Percentiles rank a stretch among this genome's conserved stretches.
phyloP scores from a whole-genome alignment of 2,797 vertebrate genomes.

The Myripristis murdjan region DNA sequence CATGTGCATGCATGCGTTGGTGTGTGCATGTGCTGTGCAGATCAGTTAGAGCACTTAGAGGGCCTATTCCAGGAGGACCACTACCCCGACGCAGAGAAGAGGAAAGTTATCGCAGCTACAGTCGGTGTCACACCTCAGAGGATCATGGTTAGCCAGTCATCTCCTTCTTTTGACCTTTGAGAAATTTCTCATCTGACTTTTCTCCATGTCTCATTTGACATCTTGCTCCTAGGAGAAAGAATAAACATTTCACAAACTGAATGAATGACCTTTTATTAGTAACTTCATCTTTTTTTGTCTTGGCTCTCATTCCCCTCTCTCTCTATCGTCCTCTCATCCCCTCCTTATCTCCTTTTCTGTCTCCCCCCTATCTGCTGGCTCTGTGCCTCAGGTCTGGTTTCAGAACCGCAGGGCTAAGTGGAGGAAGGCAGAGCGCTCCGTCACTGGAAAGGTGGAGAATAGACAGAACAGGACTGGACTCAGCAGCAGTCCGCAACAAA shows the following conservation, averaged over 20 bases:
- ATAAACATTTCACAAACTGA: not conserved
- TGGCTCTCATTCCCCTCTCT: not conserved
- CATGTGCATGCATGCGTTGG: constrained; percentile 7
- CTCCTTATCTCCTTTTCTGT: not conserved
- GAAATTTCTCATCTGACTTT: not conserved
- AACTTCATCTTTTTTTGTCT: too few relatives aligned
- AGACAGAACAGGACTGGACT: constrained; percentile 47
- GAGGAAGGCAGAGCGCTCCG: constrained; percentile 88
- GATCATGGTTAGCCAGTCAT: constrained; percentile 88
- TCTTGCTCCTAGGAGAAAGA: too few relatives aligned
- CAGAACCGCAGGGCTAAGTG: constrained; percentile 98
- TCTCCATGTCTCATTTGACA: too few relatives aligned
- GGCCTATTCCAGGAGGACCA: constrained; percentile 93
- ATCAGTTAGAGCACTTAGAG: constrained; percentile 93
- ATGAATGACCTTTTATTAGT: too few relatives aligned
- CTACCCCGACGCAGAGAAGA: constrained; percentile 94
- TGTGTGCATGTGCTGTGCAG: constrained; percentile 60
- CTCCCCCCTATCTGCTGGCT: not conserved
- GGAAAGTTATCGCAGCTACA: constrained; percentile 90
- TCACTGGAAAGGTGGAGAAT: constrained; percentile 74
- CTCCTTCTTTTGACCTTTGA: constrained; percentile 10
- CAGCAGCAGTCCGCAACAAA: constrained; percentile 39
- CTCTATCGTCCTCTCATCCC: not conserved
- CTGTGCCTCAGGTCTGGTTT: constrained; percentile 93
- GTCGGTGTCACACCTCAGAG: constrained; percentile 96